Evolutionary conservation across 2,888 invertebrate genomes (phyloP).

Genomic region (Dryocosmus kuriphilus): DNA sequence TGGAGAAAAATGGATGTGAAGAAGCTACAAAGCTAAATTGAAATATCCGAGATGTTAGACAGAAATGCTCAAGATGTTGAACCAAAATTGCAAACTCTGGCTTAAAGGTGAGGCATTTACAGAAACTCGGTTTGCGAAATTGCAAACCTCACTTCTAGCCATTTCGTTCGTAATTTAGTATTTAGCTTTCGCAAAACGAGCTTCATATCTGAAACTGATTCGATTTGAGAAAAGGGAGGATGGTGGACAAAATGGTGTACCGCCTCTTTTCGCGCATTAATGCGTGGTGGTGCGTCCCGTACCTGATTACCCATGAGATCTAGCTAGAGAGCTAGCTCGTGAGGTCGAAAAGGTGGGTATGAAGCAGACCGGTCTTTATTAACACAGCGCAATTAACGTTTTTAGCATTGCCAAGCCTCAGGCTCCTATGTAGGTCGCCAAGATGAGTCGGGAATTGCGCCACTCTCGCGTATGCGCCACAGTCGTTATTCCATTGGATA

Average conservation of each 20-base stretch:
- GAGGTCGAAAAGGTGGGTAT: conserved; percentile 40
- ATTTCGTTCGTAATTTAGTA: neutral
- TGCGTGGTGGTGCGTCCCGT: conserved; percentile 43
- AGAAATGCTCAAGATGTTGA: no score
- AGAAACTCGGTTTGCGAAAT: neutral
- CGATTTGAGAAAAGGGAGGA: conserved; percentile 35
- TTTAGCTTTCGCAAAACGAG: neutral
- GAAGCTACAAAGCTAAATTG: no score
- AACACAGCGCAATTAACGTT: conserved; percentile 59
- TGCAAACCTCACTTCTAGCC: neutral
- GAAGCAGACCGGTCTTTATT: conserved; percentile 48
- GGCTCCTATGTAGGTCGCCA: conserved; percentile 52
- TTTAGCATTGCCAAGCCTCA: conserved; percentile 46
- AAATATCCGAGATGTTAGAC: no score
- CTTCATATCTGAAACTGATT: conserved; percentile 11
- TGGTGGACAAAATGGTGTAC: conserved; percentile 35
- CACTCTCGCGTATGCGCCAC: conserved; percentile 37
- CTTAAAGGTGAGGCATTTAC: neutral
- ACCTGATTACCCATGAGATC: conserved; percentile 59
- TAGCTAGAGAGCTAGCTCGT: conserved; percentile 42
- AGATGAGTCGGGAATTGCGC: conserved; percentile 53
- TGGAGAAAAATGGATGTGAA: no score
- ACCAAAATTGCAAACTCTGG: no score
- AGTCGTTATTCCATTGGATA: conserved; percentile 52
- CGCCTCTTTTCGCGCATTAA: conserved; percentile 54